Base-by-base conservation (phyloP, 1,140 invertebrate genomes). In the Meloidogyne hapla region DNA sequence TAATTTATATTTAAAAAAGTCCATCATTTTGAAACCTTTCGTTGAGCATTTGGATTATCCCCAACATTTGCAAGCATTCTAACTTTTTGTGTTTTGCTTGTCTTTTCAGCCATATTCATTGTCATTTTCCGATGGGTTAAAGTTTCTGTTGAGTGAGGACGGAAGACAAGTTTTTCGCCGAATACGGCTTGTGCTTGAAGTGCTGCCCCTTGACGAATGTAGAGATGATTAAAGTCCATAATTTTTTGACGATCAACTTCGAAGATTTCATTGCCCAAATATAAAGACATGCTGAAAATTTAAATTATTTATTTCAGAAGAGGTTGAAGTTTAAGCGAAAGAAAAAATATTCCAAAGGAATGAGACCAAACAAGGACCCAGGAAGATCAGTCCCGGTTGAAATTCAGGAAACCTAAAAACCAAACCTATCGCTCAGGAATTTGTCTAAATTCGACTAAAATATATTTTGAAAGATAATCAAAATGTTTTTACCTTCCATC, bases 101-200 rank as follows among this genome's bases (percentile, higher is more conserved):
- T 96, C 13, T 96, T 91, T 87, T 99, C 96, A 5, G 96, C 96
- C 65, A 98, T 89, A 0, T 94, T 98, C 88, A 98, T 90, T 0
- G 96, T 98, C 92, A 99, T 96, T 90, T 99, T 98, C 77, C 95
- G 91, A 89, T 99, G 96, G 1, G 96, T 98, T 88, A 97, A 96
- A 2, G 94, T 96, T 84, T 98, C 96, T 0, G 96, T 98, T 0
- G 95, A 98, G 18, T 79, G 75, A 9, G 84, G 84, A 63, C 96
- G 90, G 91, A 99, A 98, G 0, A 94, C 94, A 0, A 99, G 89
- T 88, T 98, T 98, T 1, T 94, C 97, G 64, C 93, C 90, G 87
- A 99, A 99, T 5, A 99, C 94, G 0, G 94, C 93, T 88, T 98
- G 96, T 0, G 95, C 96, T 87, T 98, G 94, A 2, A 99, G 90